Percentiles rank a stretch among this genome's conserved stretches.
These are phyloP conservation scores for Tetramorium alpestre DNA, from an alignment of 1,140 invertebrate species.

Conservation along the genomic window DNA sequence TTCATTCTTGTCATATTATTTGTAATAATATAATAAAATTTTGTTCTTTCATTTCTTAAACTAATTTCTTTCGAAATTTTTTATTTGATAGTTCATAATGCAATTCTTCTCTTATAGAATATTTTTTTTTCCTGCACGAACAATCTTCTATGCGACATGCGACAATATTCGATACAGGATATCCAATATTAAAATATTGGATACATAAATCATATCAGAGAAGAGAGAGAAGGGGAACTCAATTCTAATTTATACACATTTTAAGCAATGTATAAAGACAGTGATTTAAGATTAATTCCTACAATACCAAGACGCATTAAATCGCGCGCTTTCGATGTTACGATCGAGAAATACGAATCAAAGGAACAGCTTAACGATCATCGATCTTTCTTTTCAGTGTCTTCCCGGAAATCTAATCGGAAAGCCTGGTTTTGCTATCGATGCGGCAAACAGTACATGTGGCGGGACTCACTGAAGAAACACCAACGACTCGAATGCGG, in stretches of 20 bases:
- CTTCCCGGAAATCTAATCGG: conserved; percentile 54
- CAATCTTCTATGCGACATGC: background rate
- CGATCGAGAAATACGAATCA: background rate
- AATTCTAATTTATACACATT: background rate
- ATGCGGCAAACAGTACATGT: conserved; percentile 84
- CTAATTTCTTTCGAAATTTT: background rate
- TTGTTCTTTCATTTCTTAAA: background rate
- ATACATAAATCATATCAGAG: background rate
- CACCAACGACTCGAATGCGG: conserved; percentile 87
- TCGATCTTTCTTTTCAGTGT: conserved; percentile 57
- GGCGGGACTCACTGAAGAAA: conserved; percentile 84
- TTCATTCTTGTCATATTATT: background rate
- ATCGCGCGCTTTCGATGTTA: conserved; percentile 43
- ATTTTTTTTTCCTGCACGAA: background rate
- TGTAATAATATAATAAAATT: conserved; percentile 1
- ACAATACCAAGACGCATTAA: conserved; percentile 1
- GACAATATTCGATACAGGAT: background rate
- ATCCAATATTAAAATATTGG: background rate
- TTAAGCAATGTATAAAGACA: background rate
- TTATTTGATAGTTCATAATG: background rate
- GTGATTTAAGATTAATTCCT: conserved; percentile 4
- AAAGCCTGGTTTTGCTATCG: conserved; percentile 77
- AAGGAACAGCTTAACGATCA: conserved; percentile 20
- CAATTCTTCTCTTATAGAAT: background rate
- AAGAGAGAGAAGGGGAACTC: background rate